A percentile compares a stretch with the other conserved stretches of the same genome.
Conservation (phyloP, 2,888 invertebrate species). For the Himalopsyche tibetana region DNA sequence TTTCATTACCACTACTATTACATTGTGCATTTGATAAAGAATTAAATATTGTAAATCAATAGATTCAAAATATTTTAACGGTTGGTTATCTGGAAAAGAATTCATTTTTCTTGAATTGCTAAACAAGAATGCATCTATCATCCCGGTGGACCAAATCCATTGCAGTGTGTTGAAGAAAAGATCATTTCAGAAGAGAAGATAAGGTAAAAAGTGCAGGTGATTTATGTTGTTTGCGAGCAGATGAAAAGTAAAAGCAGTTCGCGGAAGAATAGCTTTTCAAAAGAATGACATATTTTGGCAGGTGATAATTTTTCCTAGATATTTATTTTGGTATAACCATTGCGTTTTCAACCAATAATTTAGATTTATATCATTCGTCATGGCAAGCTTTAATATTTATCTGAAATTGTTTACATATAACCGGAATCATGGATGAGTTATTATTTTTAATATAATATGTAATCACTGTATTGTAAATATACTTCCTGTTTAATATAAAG, state of each 20-base stretch:
- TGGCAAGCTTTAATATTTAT: too few relatives aligned
- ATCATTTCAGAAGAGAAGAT: conserved; percentile 44
- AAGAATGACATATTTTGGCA: conserved; percentile 64
- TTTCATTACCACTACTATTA: too few relatives aligned
- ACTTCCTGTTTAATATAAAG: too few relatives aligned
- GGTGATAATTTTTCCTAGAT: conserved; percentile 61
- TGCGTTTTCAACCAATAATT: too few relatives aligned
- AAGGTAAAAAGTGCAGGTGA: conserved; percentile 52
- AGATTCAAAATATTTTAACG: not conserved
- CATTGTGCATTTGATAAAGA: too few relatives aligned
- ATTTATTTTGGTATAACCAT: not conserved
- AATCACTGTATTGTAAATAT: too few relatives aligned
- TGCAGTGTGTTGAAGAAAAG: conserved; percentile 45
- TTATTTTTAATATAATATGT: too few relatives aligned
- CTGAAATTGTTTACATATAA: too few relatives aligned
- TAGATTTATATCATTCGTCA: too few relatives aligned
- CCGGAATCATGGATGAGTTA: too few relatives aligned
- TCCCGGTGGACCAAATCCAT: conserved; percentile 44
- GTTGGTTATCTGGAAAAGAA: not conserved
- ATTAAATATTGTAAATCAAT: too few relatives aligned
- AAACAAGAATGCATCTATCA: conserved; percentile 63
- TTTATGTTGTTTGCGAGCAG: conserved; percentile 64
- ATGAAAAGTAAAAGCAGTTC: conserved; percentile 64
- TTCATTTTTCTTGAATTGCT: not conserved
- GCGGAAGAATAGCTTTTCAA: conserved; percentile 57